A percentile compares a stretch with the other conserved stretches of the same genome.
These are phyloP conservation scores for Oscheius sp. DNA, from an alignment of 2,888 invertebrate genomes.

Conservation along the genomic window DNA sequence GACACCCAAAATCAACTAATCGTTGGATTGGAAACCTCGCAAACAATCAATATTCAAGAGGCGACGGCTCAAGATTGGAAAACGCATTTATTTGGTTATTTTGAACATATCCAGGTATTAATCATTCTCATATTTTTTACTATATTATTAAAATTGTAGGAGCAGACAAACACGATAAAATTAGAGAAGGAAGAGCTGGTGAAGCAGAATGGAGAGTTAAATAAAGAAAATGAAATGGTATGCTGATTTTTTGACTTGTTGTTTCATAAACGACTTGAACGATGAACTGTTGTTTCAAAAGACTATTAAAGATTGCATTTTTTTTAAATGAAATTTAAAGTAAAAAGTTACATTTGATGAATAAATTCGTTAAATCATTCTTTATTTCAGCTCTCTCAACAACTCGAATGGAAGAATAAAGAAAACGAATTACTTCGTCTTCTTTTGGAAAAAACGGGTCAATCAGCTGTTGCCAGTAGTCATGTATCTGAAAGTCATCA, in stretches of 20 bases:
- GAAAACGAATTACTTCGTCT: constrained; percentile 17
- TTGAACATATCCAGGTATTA: neutral
- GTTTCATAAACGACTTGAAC: no score
- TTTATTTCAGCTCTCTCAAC: neutral
- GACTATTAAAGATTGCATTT: constrained; percentile 73
- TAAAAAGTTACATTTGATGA: no score
- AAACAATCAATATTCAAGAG: neutral
- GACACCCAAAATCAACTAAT: neutral
- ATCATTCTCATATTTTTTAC: constrained; percentile 2
- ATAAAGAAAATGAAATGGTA: constrained; percentile 13
- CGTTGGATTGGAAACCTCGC: neutral
- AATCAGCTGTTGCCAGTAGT: neutral
- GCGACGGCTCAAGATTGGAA: neutral
- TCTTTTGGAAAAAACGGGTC: neutral
- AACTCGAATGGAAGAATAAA: neutral
- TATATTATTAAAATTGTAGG: neutral
- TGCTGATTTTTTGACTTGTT: no score
- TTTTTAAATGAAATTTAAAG: neutral
- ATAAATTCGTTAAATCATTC: neutral
- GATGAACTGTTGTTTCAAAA: constrained; percentile 86
- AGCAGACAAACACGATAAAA: neutral
- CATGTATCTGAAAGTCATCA: no score
- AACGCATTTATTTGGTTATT: neutral
- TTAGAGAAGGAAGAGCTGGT: neutral
- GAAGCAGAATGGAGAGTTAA: neutral